A percentile compares a stretch with the other conserved stretches of the same genome.
Evolutionary conservation across 1,140 invertebrate species (phyloP).

Genomic region (Argopecten irradians): DNA sequence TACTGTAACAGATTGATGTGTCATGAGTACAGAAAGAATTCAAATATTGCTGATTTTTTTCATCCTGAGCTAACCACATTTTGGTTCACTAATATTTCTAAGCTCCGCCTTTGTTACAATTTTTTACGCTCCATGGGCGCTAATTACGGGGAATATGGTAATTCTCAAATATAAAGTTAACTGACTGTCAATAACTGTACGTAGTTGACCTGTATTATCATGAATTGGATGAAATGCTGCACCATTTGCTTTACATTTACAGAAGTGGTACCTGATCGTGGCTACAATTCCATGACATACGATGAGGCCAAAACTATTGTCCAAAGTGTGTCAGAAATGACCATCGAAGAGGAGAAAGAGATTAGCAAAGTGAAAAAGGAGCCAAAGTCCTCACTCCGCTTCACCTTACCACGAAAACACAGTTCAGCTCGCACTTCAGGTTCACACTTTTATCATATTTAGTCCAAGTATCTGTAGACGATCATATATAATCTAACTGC

Average conservation of each 20-base stretch:
- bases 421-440: constrained; percentile 3
- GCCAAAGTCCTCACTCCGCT: constrained; percentile 57
- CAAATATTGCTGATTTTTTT: too few relatives aligned
- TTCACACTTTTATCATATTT: not conserved
- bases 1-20: too few relatives aligned
- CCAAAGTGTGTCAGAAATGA: constrained; percentile 34
- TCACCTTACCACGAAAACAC: constrained; percentile 59
- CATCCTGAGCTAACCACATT: too few relatives aligned
- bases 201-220: not conserved
- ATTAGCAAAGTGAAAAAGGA: constrained; percentile 50
- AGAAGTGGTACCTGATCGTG: constrained; percentile 78
- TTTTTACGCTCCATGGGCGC: too few relatives aligned
- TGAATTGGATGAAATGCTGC: not conserved
- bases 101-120: too few relatives aligned
- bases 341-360: constrained; percentile 24
- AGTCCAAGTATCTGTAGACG: too few relatives aligned
- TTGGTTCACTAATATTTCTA: too few relatives aligned
- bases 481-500: too few relatives aligned
- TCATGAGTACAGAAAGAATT: too few relatives aligned
- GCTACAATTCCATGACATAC: constrained; percentile 79
- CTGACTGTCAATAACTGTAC: too few relatives aligned
- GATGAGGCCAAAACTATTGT: constrained; percentile 71
- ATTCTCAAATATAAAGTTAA: too few relatives aligned
- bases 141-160: too few relatives aligned
- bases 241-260: constrained; percentile 37